phyloP scores from a whole-genome alignment of 2,113 vertebrate species.

The Dinomys branickii region DNA sequence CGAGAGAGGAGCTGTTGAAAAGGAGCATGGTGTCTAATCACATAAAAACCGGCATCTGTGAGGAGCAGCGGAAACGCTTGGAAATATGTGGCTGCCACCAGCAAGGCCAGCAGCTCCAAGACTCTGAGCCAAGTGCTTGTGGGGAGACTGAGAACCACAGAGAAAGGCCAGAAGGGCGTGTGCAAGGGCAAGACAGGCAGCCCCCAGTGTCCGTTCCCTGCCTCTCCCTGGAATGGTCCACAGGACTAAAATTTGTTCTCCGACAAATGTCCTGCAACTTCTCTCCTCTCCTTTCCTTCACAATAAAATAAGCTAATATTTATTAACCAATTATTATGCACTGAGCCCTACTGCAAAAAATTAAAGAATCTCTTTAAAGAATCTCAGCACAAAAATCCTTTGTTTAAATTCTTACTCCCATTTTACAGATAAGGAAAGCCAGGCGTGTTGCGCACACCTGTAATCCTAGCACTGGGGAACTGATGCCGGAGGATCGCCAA shows the following conservation, averaged over 20 bases:
- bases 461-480: too few relatives aligned
- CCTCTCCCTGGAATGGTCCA: background rate
- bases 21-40: background rate
- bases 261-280: background rate
- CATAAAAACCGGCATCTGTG: background rate
- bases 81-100: background rate
- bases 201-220: background rate
- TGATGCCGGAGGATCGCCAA: too few relatives aligned
- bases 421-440: background rate
- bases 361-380: background rate
- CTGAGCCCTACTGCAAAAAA: background rate
- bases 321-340: background rate
- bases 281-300: background rate
- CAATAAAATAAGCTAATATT: background rate
- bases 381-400: background rate
- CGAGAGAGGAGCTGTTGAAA: background rate
- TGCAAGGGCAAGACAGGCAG: background rate
- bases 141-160: background rate
- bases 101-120: background rate
- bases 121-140: background rate
- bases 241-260: background rate
- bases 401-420: background rate
- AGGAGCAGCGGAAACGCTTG: background rate
- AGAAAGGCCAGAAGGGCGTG: background rate
- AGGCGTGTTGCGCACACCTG: background rate